A percentile compares a stretch with the other conserved stretches of the same genome.
phyloP scores from a whole-genome alignment of 30 jellyfish, hydroid and myxozoan genomes.

The Aurelia sp. region DNA sequence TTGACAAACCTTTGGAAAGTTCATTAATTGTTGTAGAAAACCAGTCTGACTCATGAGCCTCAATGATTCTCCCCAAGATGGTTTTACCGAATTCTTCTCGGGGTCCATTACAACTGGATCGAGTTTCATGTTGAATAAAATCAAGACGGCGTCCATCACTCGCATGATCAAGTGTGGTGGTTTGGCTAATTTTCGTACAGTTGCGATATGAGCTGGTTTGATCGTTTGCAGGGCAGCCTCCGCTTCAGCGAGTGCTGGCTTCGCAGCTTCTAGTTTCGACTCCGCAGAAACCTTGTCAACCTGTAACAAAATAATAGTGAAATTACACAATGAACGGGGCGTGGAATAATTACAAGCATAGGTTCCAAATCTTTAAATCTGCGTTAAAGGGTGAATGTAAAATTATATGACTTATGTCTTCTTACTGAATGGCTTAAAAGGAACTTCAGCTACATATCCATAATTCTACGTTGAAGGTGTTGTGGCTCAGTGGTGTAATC shows the following conservation, averaged over 20 bases:
- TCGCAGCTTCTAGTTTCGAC: slow-evolving; percentile 87
- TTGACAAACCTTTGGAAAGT: slow-evolving; percentile 72
- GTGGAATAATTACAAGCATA: too few relatives aligned
- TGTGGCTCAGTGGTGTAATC: too few relatives aligned
- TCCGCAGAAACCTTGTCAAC: slow-evolving; percentile 83
- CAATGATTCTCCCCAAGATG: slow-evolving; percentile 93
- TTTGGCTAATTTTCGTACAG: slow-evolving; percentile 74
- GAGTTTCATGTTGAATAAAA: slow-evolving; percentile 67
- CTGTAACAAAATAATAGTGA: slow-evolving; percentile 3
- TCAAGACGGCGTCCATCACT: slow-evolving; percentile 86
- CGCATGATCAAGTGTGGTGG: slow-evolving; percentile 96
- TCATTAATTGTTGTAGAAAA: slow-evolving; percentile 63
- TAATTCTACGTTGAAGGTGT: too few relatives aligned
- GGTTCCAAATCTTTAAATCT: too few relatives aligned
- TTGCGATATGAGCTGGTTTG: slow-evolving; percentile 84
- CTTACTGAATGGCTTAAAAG: too few relatives aligned
- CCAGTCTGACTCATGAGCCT: slow-evolving; percentile 82
- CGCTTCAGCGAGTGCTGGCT: slow-evolving; percentile 95
- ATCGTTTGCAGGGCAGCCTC: slow-evolving; percentile 94
- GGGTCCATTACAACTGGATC: slow-evolving; percentile 87
- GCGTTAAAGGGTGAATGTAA: too few relatives aligned
- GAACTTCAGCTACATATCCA: too few relatives aligned
- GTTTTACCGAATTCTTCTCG: slow-evolving; percentile 71
- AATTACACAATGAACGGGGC: too few relatives aligned
- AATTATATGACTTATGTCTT: too few relatives aligned